Conservation (phyloP, 2,797 vertebrate genomes). For the Allobates femoralis region DNA sequence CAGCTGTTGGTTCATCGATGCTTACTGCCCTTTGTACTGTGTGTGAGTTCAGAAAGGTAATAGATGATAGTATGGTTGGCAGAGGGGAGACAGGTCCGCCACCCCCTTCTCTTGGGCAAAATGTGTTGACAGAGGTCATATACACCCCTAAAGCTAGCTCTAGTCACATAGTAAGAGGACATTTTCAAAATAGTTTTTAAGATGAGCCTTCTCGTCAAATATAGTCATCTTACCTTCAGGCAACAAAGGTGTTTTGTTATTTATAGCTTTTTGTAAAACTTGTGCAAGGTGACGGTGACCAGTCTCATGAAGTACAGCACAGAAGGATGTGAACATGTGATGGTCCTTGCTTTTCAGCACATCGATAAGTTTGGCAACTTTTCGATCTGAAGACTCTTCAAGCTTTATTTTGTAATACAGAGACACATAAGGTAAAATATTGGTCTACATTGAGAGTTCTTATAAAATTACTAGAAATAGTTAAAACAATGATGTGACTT, state of each 20-base stretch:
- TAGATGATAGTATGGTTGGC: no score
- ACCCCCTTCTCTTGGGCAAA: no score
- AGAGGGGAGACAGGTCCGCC: no score
- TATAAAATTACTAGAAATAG: background rate
- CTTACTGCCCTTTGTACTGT: no score
- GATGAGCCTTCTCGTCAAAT: background rate
- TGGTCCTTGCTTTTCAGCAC: conserved; percentile 53
- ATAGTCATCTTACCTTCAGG: conserved; percentile 24
- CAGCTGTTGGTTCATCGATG: no score
- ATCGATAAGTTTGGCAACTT: conserved; percentile 58
- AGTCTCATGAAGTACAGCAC: conserved; percentile 57
- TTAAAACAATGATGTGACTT: no score
- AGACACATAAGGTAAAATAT: background rate
- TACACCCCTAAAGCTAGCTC: background rate
- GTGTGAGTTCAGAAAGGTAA: no score
- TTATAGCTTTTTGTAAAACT: conserved; percentile 52
- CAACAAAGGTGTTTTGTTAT: background rate
- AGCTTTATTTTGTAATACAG: conserved; percentile 18
- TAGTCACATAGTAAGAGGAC: background rate
- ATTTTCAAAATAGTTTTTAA: background rate
- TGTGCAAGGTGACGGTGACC: conserved; percentile 59
- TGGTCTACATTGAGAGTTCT: background rate
- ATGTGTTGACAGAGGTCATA: background rate
- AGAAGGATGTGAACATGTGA: conserved; percentile 60
- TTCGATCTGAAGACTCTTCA: conserved; percentile 48